These are phyloP conservation scores for Orchesella cincta DNA, from an alignment of 1,140 invertebrate species.

Conservation along the genomic window DNA sequence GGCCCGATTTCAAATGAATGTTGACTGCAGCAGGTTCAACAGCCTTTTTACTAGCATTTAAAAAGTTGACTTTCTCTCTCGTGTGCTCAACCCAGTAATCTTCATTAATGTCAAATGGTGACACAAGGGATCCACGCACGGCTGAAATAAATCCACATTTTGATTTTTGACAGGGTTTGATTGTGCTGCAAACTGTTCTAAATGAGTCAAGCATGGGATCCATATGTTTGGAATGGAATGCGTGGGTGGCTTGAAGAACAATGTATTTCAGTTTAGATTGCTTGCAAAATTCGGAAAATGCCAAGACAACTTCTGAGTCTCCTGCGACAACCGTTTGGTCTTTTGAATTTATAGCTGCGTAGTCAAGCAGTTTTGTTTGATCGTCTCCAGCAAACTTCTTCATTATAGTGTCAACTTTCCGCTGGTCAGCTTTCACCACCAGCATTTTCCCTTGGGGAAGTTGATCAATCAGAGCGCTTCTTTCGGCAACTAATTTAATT, in stretches of 20 bases:
- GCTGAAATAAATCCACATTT: too few relatives aligned
- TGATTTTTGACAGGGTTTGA: too few relatives aligned
- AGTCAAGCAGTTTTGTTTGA: background rate
- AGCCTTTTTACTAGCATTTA: too few relatives aligned
- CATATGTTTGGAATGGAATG: slow-evolving; percentile 17
- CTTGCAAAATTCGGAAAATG: background rate
- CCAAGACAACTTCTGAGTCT: background rate
- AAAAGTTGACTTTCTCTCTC: too few relatives aligned
- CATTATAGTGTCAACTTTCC: background rate
- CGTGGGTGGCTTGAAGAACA: background rate
- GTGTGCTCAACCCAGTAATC: too few relatives aligned
- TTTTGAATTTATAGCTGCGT: background rate
- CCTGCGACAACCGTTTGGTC: slow-evolving; percentile 17
- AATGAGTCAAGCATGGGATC: slow-evolving; percentile 2
- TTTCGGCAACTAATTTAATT: slow-evolving; percentile 25
- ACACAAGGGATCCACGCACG: too few relatives aligned
- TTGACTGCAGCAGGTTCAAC: too few relatives aligned
- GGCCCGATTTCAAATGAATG: too few relatives aligned
- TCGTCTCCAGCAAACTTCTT: background rate
- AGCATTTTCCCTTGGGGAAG: slow-evolving; percentile 39
- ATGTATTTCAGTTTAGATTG: background rate
- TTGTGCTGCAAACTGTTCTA: background rate
- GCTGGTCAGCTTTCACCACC: slow-evolving; percentile 18
- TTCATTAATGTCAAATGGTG: too few relatives aligned
- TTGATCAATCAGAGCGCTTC: slow-evolving; percentile 36